These are phyloP conservation scores for Chloropsis hardwickii DNA, from an alignment of 2,113 vertebrate genomes.

Conservation along the genomic window DNA sequence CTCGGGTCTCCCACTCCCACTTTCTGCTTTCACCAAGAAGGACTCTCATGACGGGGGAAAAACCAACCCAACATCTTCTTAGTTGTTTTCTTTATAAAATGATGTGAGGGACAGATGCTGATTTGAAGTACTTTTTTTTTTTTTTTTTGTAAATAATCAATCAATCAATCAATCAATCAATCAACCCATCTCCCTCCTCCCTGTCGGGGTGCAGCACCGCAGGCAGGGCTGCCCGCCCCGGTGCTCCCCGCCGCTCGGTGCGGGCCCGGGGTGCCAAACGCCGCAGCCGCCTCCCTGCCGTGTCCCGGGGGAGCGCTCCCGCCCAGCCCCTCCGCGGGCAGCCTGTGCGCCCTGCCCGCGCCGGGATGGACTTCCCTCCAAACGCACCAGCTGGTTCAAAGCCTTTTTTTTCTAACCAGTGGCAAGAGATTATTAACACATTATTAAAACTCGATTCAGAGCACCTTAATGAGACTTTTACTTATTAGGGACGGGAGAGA, in stretches of 20 bases:
- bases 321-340: neutral
- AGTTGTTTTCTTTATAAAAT: neutral
- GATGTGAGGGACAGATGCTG: neutral
- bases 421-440: conserved; percentile 13
- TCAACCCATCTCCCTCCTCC: neutral
- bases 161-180: neutral
- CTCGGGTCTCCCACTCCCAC: neutral
- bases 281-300: neutral
- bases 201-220: too few species aligned
- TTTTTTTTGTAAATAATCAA: neutral
- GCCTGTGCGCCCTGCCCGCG: neutral
- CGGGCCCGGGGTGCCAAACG: neutral
- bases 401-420: neutral
- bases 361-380: neutral
- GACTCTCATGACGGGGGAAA: neutral
- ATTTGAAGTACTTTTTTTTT: neutral
- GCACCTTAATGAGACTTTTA: conserved; percentile 28
- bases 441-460: conserved; percentile 30
- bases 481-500: neutral
- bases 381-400: neutral
- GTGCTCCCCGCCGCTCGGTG: neutral
- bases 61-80: neutral
- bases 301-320: neutral
- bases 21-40: neutral
- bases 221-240: neutral